A percentile compares a stretch with the other conserved stretches of the same genome.
These are phyloP conservation scores for Dreissena rostriformis DNA, from an alignment of 1,140 invertebrate genomes.

Conservation along the genomic window DNA sequence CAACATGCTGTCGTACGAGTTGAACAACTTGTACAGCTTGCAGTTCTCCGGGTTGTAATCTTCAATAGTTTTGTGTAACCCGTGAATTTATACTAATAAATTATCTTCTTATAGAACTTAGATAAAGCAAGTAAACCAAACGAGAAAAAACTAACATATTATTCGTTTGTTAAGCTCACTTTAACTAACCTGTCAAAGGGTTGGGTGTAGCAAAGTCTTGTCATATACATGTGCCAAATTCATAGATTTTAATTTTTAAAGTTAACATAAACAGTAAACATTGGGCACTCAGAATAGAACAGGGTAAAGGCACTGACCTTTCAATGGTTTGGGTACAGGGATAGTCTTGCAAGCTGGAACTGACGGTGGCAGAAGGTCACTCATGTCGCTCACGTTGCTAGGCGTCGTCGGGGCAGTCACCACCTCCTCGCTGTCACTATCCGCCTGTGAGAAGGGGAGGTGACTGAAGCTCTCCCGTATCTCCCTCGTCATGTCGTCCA, in stretches of 20 bases:
- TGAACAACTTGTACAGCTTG: slow-evolving; percentile 75
- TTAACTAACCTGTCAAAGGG: too few species aligned
- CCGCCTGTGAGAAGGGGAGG: slow-evolving; percentile 77
- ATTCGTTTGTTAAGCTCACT: too few species aligned
- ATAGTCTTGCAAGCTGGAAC: slow-evolving; percentile 73
- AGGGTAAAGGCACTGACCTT: slow-evolving; percentile 66
- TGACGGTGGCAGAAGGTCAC: slow-evolving; percentile 61
- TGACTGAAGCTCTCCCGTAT: slow-evolving; percentile 77
- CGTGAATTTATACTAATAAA: too few species aligned
- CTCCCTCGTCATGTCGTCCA: slow-evolving; percentile 75
- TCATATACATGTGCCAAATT: not conserved
- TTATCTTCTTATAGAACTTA: too few species aligned
- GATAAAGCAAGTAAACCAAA: too few species aligned
- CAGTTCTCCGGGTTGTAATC: slow-evolving; percentile 77
- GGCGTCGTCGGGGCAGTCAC: slow-evolving; percentile 41
- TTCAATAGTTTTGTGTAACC: slow-evolving; percentile 60
- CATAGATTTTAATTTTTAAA: not conserved
- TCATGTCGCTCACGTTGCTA: slow-evolving; percentile 53
- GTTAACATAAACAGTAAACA: not conserved
- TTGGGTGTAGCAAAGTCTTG: too few species aligned
- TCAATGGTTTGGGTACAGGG: slow-evolving; percentile 70
- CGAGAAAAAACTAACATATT: too few species aligned
- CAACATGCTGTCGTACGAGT: slow-evolving; percentile 75
- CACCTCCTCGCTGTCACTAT: slow-evolving; percentile 77
- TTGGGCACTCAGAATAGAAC: not conserved